These are phyloP conservation scores for Cryptotermes secundus DNA, from an alignment of 1,140 invertebrate genomes.

Conservation along the genomic window DNA sequence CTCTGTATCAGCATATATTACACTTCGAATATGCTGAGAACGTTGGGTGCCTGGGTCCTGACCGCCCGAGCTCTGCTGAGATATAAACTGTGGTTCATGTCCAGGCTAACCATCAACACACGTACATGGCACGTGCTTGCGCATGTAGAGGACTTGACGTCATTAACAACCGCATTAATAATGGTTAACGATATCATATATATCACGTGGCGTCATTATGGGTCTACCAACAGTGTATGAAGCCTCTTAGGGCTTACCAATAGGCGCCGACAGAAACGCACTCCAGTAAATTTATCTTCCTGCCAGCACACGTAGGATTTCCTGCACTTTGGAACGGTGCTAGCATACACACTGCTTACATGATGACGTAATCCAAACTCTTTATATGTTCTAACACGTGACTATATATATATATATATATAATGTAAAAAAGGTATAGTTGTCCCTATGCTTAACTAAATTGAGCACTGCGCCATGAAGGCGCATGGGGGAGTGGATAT, in stretches of 20 bases:
- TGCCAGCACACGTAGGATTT: neutral
- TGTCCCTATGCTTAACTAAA: too few species aligned
- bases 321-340: neutral
- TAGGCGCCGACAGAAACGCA: neutral
- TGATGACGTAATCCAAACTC: too few species aligned
- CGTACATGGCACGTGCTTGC: neutral
- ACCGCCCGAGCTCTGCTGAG: neutral
- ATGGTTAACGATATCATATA: slow-evolving; percentile 4
- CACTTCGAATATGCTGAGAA: neutral
- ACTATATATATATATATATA: too few species aligned
- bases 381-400: too few species aligned
- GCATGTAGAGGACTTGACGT: neutral
- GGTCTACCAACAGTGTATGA: neutral
- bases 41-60: neutral
- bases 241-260: neutral
- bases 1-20: neutral
- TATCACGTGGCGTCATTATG: neutral
- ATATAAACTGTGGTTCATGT: neutral
- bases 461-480: too few species aligned
- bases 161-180: slow-evolving; percentile 14
- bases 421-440: too few species aligned
- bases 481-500: too few species aligned
- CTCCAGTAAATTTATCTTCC: neutral
- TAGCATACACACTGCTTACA: too few species aligned
- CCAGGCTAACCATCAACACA: neutral